Conservation (phyloP, 2,888 invertebrate genomes). For the Chromoteleia sp. region DNA sequence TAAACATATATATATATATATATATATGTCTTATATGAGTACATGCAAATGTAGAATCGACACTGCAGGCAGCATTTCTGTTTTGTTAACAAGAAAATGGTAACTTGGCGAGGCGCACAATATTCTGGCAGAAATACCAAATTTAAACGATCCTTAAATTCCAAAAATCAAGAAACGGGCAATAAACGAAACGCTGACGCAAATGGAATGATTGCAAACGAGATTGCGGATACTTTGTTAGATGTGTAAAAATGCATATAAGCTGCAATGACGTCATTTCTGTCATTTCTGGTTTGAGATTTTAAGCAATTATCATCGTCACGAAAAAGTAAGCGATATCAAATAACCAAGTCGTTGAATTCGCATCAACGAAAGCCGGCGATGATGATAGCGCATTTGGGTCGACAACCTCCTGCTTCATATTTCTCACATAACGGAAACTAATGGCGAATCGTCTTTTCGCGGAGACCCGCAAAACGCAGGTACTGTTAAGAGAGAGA, state of each 20-base stretch:
- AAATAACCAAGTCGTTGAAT: background rate
- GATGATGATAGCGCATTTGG: constrained; percentile 20
- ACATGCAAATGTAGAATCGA: too few relatives aligned
- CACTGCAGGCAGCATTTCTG: too few relatives aligned
- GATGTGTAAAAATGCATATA: background rate
- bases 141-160: too few relatives aligned
- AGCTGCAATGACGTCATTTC: background rate
- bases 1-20: too few relatives aligned
- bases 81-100: too few relatives aligned
- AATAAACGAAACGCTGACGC: too few relatives aligned
- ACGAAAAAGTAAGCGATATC: background rate
- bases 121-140: too few relatives aligned
- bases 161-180: too few relatives aligned
- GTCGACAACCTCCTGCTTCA: constrained; percentile 55
- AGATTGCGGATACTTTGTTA: too few relatives aligned
- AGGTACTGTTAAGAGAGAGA: constrained; percentile 52
- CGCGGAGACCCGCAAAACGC: constrained; percentile 36
- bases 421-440: constrained; percentile 55
- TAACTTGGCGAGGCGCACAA: too few relatives aligned
- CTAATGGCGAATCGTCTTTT: constrained; percentile 40
- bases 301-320: constrained; percentile 1
- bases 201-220: too few relatives aligned
- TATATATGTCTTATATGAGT: too few relatives aligned
- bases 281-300: background rate
- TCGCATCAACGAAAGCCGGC: constrained; percentile 18